A percentile compares a stretch with the other conserved stretches of the same genome.
phyloP scores from a whole-genome alignment of 2,113 vertebrate genomes.

The Chlorodrepanis virens region DNA sequence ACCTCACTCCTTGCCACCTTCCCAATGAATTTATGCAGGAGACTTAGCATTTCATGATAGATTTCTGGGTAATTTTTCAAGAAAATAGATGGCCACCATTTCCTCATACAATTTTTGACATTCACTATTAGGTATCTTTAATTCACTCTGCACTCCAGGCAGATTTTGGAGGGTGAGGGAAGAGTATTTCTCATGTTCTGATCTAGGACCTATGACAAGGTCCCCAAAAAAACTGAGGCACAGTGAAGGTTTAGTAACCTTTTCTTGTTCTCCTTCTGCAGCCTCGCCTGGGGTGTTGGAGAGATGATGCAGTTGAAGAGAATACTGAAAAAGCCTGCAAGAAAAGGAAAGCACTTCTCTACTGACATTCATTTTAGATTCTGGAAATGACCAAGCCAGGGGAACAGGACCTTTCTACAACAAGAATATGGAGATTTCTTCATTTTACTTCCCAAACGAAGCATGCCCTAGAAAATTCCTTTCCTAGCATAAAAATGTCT shows the following conservation, averaged over 20 bases:
- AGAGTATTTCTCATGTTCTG: neutral
- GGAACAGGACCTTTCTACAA: neutral
- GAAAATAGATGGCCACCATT: neutral
- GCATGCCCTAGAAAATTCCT: neutral
- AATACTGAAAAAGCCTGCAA: neutral
- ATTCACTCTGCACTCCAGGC: neutral
- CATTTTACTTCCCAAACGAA: neutral
- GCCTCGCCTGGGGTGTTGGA: neutral
- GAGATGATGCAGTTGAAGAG: neutral
- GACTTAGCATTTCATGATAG: neutral
- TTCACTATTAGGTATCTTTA: neutral
- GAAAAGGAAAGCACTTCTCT: neutral
- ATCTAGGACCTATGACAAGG: neutral
- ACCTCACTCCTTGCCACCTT: neutral
- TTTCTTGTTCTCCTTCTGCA: neutral
- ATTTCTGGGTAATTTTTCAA: neutral
- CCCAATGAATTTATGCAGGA: neutral
- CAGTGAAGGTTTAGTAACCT: neutral
- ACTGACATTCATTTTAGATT: neutral
- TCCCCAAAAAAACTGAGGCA: neutral
- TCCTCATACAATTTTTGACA: accelerated
- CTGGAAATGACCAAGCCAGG: neutral
- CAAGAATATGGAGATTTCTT: neutral
- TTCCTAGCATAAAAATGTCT: neutral
- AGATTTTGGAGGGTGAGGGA: neutral